Base-by-base conservation (phyloP, 2,797 vertebrate species). In the Poecilia wingei region DNA sequence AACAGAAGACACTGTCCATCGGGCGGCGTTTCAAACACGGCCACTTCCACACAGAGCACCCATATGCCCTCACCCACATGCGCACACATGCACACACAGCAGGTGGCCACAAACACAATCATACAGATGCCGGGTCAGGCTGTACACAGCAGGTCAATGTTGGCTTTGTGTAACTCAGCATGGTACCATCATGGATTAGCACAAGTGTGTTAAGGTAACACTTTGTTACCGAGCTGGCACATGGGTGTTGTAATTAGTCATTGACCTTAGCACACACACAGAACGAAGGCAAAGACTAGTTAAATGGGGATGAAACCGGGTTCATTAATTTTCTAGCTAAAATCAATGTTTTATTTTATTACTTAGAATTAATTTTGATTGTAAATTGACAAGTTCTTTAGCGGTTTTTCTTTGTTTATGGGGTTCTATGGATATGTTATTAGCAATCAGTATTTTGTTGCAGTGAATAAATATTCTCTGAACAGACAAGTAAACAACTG, bases 51-150 rank as follows among this genome's bases (percentile, higher is more conserved):
- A 55, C 69, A 66, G 47, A 72, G 73, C 25, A 43, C 45, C 69
- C 47, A 76, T 66, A 75, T 66, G 20, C 39, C 47, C 72, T 59
- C 79, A 57, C 71, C 49, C 77, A 68, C 61, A 75, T 78, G 70
- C 64, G 76, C 61, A 81, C 41, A 73, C 79, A 77, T 4, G 13
- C 59, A 79, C 76, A 71, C 86, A 77, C 87, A 88, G 90, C 75
- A 69, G 89, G 91, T 74, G 87, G 86, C 71, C 80, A 77, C 89
- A 92, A 93, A 89, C 91, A 93, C 80, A 88, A 72, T 79, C 84
- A 77, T 81, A 87, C 92, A 94, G 92, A 93, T 91, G 91, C 89
- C 57, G 41, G 91, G 88, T 89, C 92, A 93, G 90, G 81, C 87
- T 76, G 89, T 81, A 88, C 90, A 85, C 92, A 91, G 87, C 90